phyloP scores from a whole-genome alignment of 1,140 invertebrate genomes.

The Idris sp. region DNA sequence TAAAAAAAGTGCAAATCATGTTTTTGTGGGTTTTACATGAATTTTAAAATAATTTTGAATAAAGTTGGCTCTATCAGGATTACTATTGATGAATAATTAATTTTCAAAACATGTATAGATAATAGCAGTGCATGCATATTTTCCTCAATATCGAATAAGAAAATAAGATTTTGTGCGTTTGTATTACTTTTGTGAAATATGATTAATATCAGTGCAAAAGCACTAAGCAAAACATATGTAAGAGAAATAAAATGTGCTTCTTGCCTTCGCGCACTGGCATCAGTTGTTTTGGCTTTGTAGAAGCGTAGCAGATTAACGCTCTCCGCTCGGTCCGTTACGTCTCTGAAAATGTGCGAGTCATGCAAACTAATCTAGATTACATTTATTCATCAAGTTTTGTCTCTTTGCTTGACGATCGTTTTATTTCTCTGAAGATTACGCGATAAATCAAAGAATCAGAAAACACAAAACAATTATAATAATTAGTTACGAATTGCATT shows the following conservation, averaged over 20 bases:
- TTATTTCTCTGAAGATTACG: neutral
- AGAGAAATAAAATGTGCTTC: conserved; percentile 69
- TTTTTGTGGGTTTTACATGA: too few species aligned
- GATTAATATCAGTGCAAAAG: conserved; percentile 33
- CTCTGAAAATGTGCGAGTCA: conserved; percentile 74
- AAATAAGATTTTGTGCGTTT: conserved; percentile 1
- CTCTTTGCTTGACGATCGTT: conserved; percentile 8
- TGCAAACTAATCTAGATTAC: conserved; percentile 63
- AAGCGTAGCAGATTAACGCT: conserved; percentile 76
- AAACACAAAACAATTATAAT: conserved; percentile 40
- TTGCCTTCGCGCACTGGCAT: conserved; percentile 75
- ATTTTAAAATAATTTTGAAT: too few species aligned
- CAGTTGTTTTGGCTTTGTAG: conserved; percentile 73
- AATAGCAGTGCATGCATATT: too few species aligned
- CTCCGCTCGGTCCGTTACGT: conserved; percentile 73
- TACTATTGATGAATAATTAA: too few species aligned
- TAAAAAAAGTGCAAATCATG: too few species aligned
- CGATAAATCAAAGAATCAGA: neutral
- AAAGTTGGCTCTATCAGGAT: too few species aligned
- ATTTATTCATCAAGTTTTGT: conserved; percentile 32
- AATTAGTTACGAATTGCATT: conserved; percentile 68
- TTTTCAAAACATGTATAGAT: too few species aligned
- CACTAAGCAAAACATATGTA: conserved; percentile 46
- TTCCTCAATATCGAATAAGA: too few species aligned
- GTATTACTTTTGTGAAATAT: conserved; percentile 29